Conservation (phyloP, 2,797 vertebrate species). For the Halcyon leucocephala region DNA sequence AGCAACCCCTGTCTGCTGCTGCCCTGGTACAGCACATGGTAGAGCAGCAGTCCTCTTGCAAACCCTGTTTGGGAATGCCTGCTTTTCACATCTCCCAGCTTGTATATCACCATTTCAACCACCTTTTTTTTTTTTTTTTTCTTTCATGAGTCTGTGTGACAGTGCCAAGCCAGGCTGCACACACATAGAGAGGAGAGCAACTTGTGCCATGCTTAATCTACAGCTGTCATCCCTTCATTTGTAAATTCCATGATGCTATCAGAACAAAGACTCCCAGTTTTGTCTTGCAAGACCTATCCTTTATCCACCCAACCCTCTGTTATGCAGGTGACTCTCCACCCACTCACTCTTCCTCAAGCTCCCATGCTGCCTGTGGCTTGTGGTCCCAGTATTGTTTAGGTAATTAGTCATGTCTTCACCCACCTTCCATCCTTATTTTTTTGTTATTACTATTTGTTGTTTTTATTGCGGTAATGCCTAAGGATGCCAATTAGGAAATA, state of each 20-base stretch:
- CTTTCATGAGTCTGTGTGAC: not conserved
- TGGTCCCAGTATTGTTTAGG: slow-evolving; percentile 42
- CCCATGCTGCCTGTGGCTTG: slow-evolving; percentile 3
- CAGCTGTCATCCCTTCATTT: slow-evolving; percentile 42
- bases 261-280: slow-evolving; percentile 33
- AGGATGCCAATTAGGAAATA: not conserved
- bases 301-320: not conserved
- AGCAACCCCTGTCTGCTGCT: not conserved
- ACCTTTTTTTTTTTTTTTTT: not conserved
- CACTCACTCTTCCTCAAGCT: not conserved
- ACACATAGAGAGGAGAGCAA: not conserved
- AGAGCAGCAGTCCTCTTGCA: not conserved
- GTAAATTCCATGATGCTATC: slow-evolving; percentile 59
- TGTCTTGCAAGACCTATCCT: slow-evolving; percentile 36
- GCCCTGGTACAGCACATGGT: not conserved
- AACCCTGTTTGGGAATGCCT: not conserved
- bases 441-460: slow-evolving; percentile 49
- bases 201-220: not conserved
- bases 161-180: not conserved
- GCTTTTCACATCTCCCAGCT: not conserved
- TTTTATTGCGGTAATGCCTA: slow-evolving; percentile 31
- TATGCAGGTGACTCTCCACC: slow-evolving; percentile 24
- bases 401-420: slow-evolving; percentile 50
- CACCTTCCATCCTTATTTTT: not conserved
- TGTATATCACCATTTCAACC: not conserved